phyloP scores from a whole-genome alignment of 2,888 invertebrate genomes.

The Drosophila hamatofila region DNA sequence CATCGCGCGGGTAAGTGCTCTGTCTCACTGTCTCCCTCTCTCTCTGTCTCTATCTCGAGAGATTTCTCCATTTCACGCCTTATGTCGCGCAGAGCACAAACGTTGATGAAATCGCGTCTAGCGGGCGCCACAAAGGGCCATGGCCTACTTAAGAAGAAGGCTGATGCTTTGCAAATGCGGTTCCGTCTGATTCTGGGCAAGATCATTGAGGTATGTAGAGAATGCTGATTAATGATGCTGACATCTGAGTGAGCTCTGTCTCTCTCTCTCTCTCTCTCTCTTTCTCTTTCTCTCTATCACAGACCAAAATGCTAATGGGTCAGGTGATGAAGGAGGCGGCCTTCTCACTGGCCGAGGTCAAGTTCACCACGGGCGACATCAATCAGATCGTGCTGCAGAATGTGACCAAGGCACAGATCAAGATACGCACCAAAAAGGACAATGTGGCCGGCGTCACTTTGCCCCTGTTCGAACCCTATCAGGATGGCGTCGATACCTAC shows the following conservation, averaged over 20 bases:
- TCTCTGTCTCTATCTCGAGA: neutral
- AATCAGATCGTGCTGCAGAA: constrained; percentile 99
- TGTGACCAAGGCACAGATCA: constrained; percentile 98
- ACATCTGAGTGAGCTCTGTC: neutral
- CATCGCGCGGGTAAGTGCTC: constrained; percentile 95
- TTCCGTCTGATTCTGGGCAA: constrained; percentile 98
- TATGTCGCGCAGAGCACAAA: constrained; percentile 92
- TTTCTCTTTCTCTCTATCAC: neutral
- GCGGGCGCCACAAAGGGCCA: constrained; percentile 99
- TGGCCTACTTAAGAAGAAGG: constrained; percentile 99
- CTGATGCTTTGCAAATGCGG: constrained; percentile 99
- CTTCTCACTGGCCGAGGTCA: constrained; percentile 99
- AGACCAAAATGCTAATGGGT: constrained; percentile 84
- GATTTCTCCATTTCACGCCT: neutral
- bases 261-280: neutral
- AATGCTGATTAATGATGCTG: neutral
- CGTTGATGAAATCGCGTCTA: constrained; percentile 97
- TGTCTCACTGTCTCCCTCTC: neutral
- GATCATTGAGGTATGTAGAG: constrained; percentile 95
- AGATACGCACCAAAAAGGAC: constrained; percentile 98
- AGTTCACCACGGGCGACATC: constrained; percentile 99
- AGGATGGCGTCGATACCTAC: constrained; percentile 97
- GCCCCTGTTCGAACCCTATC: constrained; percentile 91
- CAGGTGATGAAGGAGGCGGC: constrained; percentile 99
- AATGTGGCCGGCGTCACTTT: constrained; percentile 99